Base-by-base conservation (phyloP, 2,113 vertebrate species). In the Saguinus imperator region DNA sequence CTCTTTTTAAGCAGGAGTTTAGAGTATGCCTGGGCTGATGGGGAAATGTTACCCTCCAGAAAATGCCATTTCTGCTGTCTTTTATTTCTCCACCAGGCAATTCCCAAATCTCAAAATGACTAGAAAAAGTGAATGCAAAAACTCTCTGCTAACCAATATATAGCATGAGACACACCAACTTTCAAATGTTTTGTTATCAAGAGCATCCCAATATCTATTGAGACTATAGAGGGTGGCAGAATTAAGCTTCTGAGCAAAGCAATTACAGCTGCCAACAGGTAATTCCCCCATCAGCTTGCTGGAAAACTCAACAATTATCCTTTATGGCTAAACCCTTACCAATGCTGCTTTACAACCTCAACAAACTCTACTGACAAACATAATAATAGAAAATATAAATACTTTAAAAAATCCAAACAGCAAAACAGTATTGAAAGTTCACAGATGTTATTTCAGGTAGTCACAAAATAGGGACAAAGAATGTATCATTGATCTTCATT, bases 371-470 rank as follows among this genome's bases (percentile, higher is more conserved):
- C 40, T 55, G 55, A 90, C 20, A 95, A 87, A 89, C 5, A 61
- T 21, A 93, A 70, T 35, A 5, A 55, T 40, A 88, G n/a, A 50
- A 92, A 95, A 96, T 45, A n/a, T 21, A 97, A 89, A 97, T 55
- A 88, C 12, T 35, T 35, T 12, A 82, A 91, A 91, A 79, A 81
- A 35, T 40, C 10, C 50, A 89, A 84, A 57, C 5, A 79, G n/a
- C 37, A 89, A 75, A 92, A n/a, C 20, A 94, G 35, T 58, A 77
- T 3, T 91, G 75, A 81, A 61, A 21, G 37, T 55, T 87, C 48
- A 81, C 5, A 57, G 29, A 27, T 32, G 77, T 66, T 57, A 86
- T 43, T 88, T 88, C 52, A 86, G 13, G 55, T 92, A 25, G 43
- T 90, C 43, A 92, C 16, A 84, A 88, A 40, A 93, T 1, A 87